Evolutionary conservation across 2,888 invertebrate species (phyloP).

Genomic region (Cantharis flavilabris): DNA sequence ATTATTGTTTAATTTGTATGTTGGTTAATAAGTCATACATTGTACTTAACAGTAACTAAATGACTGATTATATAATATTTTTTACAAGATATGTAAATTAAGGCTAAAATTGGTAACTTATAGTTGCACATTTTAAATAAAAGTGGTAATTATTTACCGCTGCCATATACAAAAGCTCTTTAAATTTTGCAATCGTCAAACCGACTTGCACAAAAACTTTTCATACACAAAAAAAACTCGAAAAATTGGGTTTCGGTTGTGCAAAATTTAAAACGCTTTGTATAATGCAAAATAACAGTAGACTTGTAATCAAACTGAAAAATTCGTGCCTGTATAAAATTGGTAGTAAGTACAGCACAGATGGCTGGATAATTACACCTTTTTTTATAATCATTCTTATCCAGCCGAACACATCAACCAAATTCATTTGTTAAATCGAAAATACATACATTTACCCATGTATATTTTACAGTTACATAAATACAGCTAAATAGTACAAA

Average conservation of each 20-base stretch:
- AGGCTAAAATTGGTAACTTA: constrained; percentile 17
- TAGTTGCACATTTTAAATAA: constrained; percentile 20
- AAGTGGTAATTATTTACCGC: neutral
- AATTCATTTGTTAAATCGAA: constrained; percentile 17
- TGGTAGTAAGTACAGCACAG: constrained; percentile 3
- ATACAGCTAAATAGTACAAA: constrained; percentile 17
- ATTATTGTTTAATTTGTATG: constrained; percentile 9
- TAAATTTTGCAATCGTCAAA: neutral
- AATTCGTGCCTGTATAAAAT: constrained; percentile 25
- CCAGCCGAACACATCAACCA: neutral
- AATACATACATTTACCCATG: constrained; percentile 11
- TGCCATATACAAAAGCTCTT: neutral
- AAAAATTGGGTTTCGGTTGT: neutral
- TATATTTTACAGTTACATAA: constrained; percentile 27
- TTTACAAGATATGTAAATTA: constrained; percentile 24
- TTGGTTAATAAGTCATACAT: constrained; percentile 20
- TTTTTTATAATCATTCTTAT: neutral
- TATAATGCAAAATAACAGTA: neutral
- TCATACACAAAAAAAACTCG: neutral
- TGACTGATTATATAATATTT: constrained; percentile 31
- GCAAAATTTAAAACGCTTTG: neutral
- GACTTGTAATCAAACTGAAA: constrained; percentile 25
- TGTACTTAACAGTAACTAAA: constrained; percentile 31
- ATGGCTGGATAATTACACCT: neutral
- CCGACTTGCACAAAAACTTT: neutral